Conservation (phyloP, 1,140 invertebrate genomes). For the Lasioglossum baleicum region DNA sequence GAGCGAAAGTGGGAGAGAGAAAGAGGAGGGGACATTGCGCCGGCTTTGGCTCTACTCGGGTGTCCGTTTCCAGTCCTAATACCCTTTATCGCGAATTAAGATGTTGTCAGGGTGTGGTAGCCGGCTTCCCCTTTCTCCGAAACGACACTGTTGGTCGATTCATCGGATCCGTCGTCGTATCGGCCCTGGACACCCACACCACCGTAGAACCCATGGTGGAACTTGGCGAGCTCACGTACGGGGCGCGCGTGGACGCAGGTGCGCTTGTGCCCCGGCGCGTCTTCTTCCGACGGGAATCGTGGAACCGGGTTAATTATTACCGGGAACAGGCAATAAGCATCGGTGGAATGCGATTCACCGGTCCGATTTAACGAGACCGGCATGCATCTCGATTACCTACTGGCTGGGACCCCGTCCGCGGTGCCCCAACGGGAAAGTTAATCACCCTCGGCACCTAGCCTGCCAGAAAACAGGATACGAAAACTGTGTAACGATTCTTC, state of each 20-base stretch:
- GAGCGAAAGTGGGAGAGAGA: too few relatives aligned
- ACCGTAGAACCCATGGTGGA: too few relatives aligned
- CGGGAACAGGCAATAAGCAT: slow-evolving; percentile 47
- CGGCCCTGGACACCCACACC: slow-evolving; percentile 26
- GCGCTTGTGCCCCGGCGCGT: not conserved
- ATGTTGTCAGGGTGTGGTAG: slow-evolving; percentile 70
- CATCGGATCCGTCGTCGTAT: slow-evolving; percentile 34
- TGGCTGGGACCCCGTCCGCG: not conserved
- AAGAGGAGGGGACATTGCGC: not conserved
- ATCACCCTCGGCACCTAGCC: too few relatives aligned
- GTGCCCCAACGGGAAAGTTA: not conserved
- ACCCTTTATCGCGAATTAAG: slow-evolving; percentile 77
- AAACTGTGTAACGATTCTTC: too few relatives aligned
- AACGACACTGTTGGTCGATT: slow-evolving; percentile 44
- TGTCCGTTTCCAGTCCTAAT: slow-evolving; percentile 70
- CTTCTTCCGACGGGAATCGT: slow-evolving; percentile 28
- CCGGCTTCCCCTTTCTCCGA: slow-evolving; percentile 58
- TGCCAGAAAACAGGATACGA: too few relatives aligned
- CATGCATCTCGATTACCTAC: slow-evolving; percentile 19
- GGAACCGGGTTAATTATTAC: slow-evolving; percentile 55
- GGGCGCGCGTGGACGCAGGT: not conserved
- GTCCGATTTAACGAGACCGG: slow-evolving; percentile 27
- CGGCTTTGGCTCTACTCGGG: slow-evolving; percentile 43
- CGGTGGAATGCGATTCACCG: slow-evolving; percentile 35
- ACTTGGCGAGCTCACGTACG: not conserved